Base-by-base conservation (phyloP, 2,797 vertebrate genomes). In the Syngnathus rostellatus region DNA sequence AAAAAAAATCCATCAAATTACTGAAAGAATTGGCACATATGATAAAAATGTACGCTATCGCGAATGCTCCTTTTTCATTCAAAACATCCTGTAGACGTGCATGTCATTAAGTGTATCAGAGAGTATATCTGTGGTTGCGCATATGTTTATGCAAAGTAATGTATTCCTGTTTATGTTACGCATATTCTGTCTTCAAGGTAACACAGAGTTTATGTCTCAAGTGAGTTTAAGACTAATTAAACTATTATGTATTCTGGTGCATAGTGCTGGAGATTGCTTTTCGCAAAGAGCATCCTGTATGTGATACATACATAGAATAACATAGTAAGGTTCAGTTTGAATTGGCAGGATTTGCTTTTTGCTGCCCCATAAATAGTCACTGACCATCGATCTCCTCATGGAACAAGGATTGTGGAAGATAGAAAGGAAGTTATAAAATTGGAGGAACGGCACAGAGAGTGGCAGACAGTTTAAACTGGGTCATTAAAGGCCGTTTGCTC, bases 401-500 rank as follows among this genome's bases (percentile, higher is more conserved):
- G 66, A 78, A 74, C 63, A 72, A 63, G 51, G 59, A 67, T 71
- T 65, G 59, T 67, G 75, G 62, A 72, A 76, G 64, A 70, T 77
- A 77, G 65, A 81, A 69, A 68, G 72, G 71, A 81, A 80, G 73
- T 80, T 76, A 71, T 74, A 63, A 73, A 77, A 79, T 80, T 23
- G 70, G 64, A 77, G 74, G 69, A 73, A 76, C 76, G 67, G 77
- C 73, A 77, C 73, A 51, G 66, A 72, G 74, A 77, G 68, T 63
- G 72, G 80, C 74, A 77, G 76, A 78, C 72, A 69, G 77, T 66
- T 75, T 81, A 79, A 89, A 89, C 81, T 83, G 86, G 86, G 82
- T 89, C 87, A 86, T 84, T 82, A 86, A 78, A 82, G 79, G 73
- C 83, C 80, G 83, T 89, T 86, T 88, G 81, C 82, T 81, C 77